Conservation (phyloP, 2,888 invertebrate genomes). For the Epirrita christyi region DNA sequence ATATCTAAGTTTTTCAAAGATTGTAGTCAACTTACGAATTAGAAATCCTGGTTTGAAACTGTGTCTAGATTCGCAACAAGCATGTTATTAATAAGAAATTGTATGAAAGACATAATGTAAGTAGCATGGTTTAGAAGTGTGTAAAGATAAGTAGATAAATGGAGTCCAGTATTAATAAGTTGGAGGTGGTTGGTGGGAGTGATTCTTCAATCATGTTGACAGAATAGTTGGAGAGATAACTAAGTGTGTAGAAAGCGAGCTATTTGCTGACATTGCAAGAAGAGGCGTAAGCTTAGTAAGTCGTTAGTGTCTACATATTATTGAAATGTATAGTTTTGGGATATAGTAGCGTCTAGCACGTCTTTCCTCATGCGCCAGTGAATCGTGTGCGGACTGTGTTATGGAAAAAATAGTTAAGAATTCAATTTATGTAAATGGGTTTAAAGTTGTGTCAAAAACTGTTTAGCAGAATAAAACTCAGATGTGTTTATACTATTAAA, state of each 20-base stretch:
- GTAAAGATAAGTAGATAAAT: slow-evolving; percentile 35
- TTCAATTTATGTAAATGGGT: not conserved
- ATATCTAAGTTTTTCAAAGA: not conserved
- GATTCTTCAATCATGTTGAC: slow-evolving; percentile 11
- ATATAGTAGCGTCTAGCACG: not conserved
- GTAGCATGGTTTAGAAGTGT: slow-evolving; percentile 37
- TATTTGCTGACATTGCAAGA: not conserved
- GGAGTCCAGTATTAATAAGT: slow-evolving; percentile 42
- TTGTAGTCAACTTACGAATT: not conserved
- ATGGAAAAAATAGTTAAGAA: not conserved
- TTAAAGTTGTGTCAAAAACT: not conserved
- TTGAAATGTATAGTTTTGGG: not conserved
- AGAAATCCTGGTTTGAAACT: not conserved
- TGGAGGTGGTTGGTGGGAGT: no score
- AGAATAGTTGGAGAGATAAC: not conserved
- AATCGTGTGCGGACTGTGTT: slow-evolving; percentile 1
- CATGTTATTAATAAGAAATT: slow-evolving; percentile 4
- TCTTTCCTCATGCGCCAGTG: slow-evolving; percentile 1
- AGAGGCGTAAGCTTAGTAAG: slow-evolving; percentile 5
- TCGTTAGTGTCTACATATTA: slow-evolving; percentile 12
- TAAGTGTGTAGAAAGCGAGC: not conserved
- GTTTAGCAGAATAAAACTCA: not conserved
- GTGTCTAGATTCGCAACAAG: slow-evolving; percentile 3
- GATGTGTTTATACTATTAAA: not conserved
- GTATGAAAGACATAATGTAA: slow-evolving; percentile 42